Evolutionary conservation across 2,113 vertebrate species (phyloP), one percentile per base, ranked within the genome.

Genomic region (Silurus asotus): DNA sequence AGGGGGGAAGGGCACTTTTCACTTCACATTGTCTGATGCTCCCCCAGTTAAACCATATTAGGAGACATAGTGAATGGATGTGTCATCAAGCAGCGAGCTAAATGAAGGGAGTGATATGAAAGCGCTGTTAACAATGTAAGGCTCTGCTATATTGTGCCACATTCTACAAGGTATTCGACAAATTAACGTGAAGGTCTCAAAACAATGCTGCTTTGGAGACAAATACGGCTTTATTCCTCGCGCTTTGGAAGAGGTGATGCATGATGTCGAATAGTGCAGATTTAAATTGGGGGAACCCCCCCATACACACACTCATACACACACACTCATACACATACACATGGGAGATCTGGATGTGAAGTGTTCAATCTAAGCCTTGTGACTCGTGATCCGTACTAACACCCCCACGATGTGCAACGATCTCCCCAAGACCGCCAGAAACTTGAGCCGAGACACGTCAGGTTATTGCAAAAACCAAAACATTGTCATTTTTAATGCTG

Each of bases 401-500:
- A 53, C 45, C 14, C 48, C 13, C 14, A 93, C 92, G 95, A 95
- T 94, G 94, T 93, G 93, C 92, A 94, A 94, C 94, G 92, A 93
- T 95, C 95, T 94, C 95, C 95, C 94, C 95, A 95, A 96, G 94
- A 95, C 94, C 94, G 94, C 94, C n/a, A 1, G 0, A 96, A 95
- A 94, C 95, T 96, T 94, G 94, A 96, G 95, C 89, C 93, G 70
- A 92, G 93, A 97, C 94, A 95, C 95, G 94, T 94, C 93, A 94
- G 94, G 95, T 96, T 96, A 96, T 97, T 98, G 97, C 96, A 97
- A 99, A 97, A 94, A 95, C 96, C 86, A 88, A 89, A 90, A 93
- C 92, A 75, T 89, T 96, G 97, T 94, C 92, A 89, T 93, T 95
- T 56, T 99, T 99, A 99, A 99, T 99, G 97, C 96, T 97, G 97